Evolutionary conservation across 64 coral and sea anemone species (phyloP), one percentile per base, ranked within the genome.

Genomic region (Pachyseris speciosa): DNA sequence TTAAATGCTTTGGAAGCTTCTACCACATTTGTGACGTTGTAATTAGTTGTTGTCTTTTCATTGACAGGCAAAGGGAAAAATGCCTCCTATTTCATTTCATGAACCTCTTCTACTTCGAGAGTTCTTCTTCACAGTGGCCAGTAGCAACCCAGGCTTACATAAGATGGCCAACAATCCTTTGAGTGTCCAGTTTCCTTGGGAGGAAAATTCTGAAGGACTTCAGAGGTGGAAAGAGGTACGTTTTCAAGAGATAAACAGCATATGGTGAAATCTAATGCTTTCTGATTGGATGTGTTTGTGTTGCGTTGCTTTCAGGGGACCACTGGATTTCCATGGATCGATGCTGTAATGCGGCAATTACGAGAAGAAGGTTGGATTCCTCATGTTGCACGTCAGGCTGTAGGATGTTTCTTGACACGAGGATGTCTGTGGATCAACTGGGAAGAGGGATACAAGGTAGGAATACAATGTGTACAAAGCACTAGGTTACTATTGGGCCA

Each of bases 371-470:
- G 96, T 16, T 98, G 92, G 92, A 86, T 91, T n/a, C 92, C 94
- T 70, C 50, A 98, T 50, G 5, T 94, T n/a, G 96, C 88, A 45
- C 92, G 96, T 28, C 92, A 94, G 49, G 96, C 96, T 20, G 92
- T 94, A 4, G 96, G 92, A 25, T 94, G 96, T 65, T 98, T 98
- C 48, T 79, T 98, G 66, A 98, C 96, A 7, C 77, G 92, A 40
- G 96, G 96, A 25, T 98, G 96, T 74, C 88, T 98, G 13, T 98
- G 96, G 96, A 68, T 98, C 31, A 94, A 67, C 83, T 98, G 96
- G 96, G 96, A 98, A 57, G 96, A 98, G 69, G 96, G 96, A 52
- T 87, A 83, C 13, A 98, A 98, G 86, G 96, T 74, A 74, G n/a
- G 67, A 37, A n/a, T n/a, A n/a, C n/a, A n/a, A n/a, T n/a, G n/a